These are phyloP conservation scores for Rhagium mordax DNA, from an alignment of 2,888 invertebrate genomes.

Conservation along the genomic window DNA sequence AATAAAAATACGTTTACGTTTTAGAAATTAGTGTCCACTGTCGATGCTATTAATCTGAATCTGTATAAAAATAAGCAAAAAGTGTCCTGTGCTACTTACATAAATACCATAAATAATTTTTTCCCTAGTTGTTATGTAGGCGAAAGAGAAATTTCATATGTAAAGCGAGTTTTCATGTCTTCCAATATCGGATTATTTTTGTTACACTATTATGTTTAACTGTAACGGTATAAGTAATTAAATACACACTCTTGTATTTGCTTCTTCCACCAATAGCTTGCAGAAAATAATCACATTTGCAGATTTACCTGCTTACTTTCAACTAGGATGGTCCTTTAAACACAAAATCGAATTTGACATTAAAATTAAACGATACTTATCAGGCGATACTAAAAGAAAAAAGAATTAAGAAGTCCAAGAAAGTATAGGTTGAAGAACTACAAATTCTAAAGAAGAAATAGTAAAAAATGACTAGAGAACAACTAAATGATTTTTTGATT, in stretches of 20 bases:
- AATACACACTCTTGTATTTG: neutral
- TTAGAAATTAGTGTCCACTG: neutral
- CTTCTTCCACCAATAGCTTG: neutral
- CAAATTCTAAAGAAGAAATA: too few species aligned
- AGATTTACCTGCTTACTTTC: too few species aligned
- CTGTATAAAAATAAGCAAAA: neutral
- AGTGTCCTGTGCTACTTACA: conserved; percentile 22
- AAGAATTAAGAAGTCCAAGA: too few species aligned
- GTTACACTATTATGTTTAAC: neutral
- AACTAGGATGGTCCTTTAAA: too few species aligned
- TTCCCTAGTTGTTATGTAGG: neutral
- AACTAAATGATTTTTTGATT: too few species aligned
- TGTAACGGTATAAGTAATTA: neutral
- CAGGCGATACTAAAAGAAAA: too few species aligned
- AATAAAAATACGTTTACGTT: neutral
- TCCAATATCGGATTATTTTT: conserved; percentile 3
- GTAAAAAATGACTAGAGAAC: too few species aligned
- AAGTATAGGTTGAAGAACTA: too few species aligned
- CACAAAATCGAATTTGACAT: too few species aligned
- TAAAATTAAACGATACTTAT: too few species aligned
- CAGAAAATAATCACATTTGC: too few species aligned
- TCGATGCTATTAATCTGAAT: neutral
- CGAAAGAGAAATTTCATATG: conserved; percentile 14
- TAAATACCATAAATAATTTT: conserved; percentile 22
- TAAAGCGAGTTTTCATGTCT: conserved; percentile 3